phyloP scores from a whole-genome alignment of 2,113 vertebrate genomes.

The Tretioscincus oriximinensis region DNA sequence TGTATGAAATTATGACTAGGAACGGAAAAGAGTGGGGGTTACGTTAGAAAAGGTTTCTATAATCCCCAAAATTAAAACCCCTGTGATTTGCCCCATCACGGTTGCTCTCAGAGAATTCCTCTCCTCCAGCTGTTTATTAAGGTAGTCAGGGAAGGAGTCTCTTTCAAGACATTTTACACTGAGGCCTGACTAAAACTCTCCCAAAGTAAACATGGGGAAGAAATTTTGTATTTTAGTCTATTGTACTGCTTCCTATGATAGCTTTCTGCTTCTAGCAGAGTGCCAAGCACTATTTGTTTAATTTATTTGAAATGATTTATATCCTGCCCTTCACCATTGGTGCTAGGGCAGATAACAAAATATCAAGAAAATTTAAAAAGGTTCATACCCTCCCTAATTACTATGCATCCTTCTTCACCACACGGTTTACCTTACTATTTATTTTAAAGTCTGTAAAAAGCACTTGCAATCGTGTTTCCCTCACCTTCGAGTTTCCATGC shows the following conservation, averaged over 20 bases:
- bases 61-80: conserved; percentile 39
- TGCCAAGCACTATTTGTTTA: not conserved
- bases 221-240: conserved; percentile 29
- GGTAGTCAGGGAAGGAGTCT: conserved; percentile 24
- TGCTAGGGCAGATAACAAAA: too few species aligned
- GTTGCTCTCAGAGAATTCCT: conserved; percentile 14
- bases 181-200: conserved; percentile 2
- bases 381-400: too few species aligned
- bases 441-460: too few species aligned
- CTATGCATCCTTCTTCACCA: too few species aligned
- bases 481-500: too few species aligned
- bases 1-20: conserved; percentile 52
- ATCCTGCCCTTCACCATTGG: too few species aligned
- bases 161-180: conserved; percentile 19
- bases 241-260: conserved; percentile 8
- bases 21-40: conserved; percentile 27
- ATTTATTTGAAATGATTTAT: too few species aligned
- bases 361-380: too few species aligned
- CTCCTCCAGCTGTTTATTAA: conserved; percentile 33
- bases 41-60: conserved; percentile 35
- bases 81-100: conserved; percentile 27
- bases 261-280: too few species aligned
- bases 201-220: conserved; percentile 42
- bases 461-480: too few species aligned
- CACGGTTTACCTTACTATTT: too few species aligned